phyloP scores from a whole-genome alignment of 2,888 invertebrate species.

The Lepidochitona cinerea region DNA sequence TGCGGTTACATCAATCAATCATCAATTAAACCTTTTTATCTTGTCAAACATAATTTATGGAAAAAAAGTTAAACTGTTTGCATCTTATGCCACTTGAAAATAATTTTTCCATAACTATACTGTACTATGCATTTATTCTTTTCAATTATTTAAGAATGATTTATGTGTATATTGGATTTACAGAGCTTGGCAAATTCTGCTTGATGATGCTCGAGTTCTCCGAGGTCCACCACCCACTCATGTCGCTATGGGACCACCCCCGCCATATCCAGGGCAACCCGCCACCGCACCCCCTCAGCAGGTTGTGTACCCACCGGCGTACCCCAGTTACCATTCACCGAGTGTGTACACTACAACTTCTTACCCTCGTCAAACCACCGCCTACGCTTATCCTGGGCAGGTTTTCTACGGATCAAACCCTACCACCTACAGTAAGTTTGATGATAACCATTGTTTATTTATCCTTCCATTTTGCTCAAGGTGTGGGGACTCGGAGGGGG shows the following conservation, averaged over 20 bases:
- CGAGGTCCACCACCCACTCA: not conserved
- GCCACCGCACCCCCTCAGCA: not conserved
- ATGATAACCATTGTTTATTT: too few species aligned
- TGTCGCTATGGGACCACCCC: not conserved
- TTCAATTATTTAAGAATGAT: too few species aligned
- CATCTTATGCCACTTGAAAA: too few species aligned
- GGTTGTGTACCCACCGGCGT: not conserved
- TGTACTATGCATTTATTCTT: too few species aligned
- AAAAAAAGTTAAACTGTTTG: too few species aligned
- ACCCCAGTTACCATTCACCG: not conserved
- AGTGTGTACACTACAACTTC: not conserved
- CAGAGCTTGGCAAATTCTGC: conserved; percentile 39
- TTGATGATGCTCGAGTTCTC: conserved; percentile 34
- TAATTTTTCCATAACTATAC: too few species aligned
- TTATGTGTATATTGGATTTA: not conserved
- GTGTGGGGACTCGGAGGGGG: too few species aligned
- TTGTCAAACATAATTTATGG: too few species aligned
- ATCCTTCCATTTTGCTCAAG: too few species aligned
- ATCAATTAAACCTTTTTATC: too few species aligned
- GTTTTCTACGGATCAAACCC: not conserved
- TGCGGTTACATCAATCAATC: too few species aligned
- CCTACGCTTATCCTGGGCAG: not conserved
- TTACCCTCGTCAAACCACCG: not conserved
- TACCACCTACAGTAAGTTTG: not conserved
- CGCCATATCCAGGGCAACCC: not conserved